phyloP scores from a whole-genome alignment of 2,113 vertebrate species.

The Toxostoma redivivum region DNA sequence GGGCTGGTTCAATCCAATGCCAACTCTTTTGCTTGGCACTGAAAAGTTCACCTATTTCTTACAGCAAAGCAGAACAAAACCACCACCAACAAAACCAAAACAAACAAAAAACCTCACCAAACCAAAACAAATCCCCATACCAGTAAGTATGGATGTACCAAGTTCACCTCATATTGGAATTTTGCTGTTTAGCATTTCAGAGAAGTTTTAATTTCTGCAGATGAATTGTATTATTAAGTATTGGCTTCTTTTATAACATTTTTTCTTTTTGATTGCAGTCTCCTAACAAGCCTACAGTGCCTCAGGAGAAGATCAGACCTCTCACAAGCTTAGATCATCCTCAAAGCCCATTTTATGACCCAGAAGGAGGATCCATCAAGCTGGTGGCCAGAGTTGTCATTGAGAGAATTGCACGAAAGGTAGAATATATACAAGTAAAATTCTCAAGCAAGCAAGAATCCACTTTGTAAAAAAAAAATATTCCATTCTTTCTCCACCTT shows the following conservation, averaged over 20 bases:
- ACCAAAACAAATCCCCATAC: not conserved
- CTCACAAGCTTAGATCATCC: conserved; percentile 96
- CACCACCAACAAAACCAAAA: not conserved
- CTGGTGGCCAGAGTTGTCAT: conserved; percentile 91
- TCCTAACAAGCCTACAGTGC: conserved; percentile 87
- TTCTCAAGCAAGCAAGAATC: not conserved
- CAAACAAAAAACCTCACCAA: not conserved
- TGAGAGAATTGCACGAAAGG: conserved; percentile 97
- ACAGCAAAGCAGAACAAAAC: not conserved
- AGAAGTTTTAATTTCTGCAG: not conserved
- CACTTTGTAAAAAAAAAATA: not conserved
- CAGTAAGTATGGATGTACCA: accelerated
- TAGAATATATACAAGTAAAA: conserved; percentile 19
- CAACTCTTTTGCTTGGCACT: not conserved
- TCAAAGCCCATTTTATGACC: conserved; percentile 98
- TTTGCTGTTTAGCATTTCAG: not conserved
- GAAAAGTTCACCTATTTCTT: not conserved
- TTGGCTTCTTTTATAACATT: not conserved
- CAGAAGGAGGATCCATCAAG: conserved; percentile 94
- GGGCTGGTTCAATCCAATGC: not conserved
- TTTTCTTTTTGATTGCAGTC: conserved; percentile 74
- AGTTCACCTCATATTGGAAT: not conserved
- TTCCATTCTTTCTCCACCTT: not conserved
- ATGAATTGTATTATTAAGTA: not conserved
- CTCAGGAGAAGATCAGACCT: conserved; percentile 95